Evolutionary conservation across 2,888 invertebrate genomes (phyloP), one percentile per base, ranked within the genome.

Genomic region (Platycheirus albimanus): DNA sequence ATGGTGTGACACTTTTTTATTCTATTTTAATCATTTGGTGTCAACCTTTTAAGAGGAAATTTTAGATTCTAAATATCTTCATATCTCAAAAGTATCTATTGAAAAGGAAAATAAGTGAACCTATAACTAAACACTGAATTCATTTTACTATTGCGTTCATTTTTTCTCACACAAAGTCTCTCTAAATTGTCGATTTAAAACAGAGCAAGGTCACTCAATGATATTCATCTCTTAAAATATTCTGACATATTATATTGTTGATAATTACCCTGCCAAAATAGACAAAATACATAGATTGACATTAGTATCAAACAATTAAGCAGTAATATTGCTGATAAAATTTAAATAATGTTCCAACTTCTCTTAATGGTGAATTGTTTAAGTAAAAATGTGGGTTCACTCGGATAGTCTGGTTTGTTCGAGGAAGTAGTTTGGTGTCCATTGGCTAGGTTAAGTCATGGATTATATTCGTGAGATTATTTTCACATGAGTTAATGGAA

Each of bases 191-290:
- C 11, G 5, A 51, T 41, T 28, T 28, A 52, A 71, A 61, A 51
- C 51, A 43, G 61, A 61, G 70, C 70, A 71, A 71, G 70, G 70
- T 61, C 41, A 30, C 33, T 5, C 5, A 6, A 41, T 38, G 51
- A 70, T 51, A 58, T 30, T 51, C 38, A 58, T 36, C 15, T 58
- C n/a, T 24, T n/a, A n/a, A n/a, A n/a, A n/a, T n/a, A n/a, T n/a
- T n/a, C n/a, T n/a, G n/a, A n/a, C n/a, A n/a, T n/a, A n/a, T n/a
- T n/a, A n/a, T n/a, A n/a, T n/a, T n/a, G n/a, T n/a, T n/a, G n/a
- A n/a, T n/a, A n/a, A n/a, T n/a, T n/a, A 24, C 24, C 24, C 7
- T 33, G 24, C 24, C n/a, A 4, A 47, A 0, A 0, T 3, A 0
- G 19, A 47, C n/a, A n/a, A 20, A 47, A 47, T 3, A 20, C 20